Conservation (phyloP, 2,797 vertebrate genomes). For the Microctenopoma lineatum region DNA sequence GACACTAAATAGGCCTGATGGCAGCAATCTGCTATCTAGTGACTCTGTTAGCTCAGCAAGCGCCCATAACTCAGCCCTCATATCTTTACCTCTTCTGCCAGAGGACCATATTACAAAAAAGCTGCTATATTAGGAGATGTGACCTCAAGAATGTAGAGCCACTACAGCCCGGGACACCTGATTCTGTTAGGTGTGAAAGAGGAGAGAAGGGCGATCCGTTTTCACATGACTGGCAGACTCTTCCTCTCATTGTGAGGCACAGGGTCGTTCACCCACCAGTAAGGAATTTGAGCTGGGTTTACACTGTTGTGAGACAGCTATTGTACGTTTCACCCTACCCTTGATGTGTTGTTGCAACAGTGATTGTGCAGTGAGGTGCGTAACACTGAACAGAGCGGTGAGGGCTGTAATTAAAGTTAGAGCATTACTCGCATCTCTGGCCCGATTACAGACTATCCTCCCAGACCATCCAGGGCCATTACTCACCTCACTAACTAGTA, state of each 20-base stretch:
- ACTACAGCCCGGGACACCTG: slow-evolving; percentile 19
- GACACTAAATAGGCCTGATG: slow-evolving; percentile 63
- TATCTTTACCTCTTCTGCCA: slow-evolving; percentile 54
- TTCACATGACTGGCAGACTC: slow-evolving; percentile 32
- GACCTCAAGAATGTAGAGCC: slow-evolving; percentile 39
- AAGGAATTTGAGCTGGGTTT: no score
- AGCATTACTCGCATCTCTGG: slow-evolving; percentile 60
- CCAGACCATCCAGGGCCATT: slow-evolving; percentile 67
- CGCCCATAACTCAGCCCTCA: slow-evolving; percentile 58
- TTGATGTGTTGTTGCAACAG: no score
- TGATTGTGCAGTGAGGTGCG: slow-evolving; percentile 28
- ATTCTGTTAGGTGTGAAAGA: slow-evolving; percentile 21
- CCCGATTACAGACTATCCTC: slow-evolving; percentile 65
- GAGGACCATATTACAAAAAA: slow-evolving; percentile 31
- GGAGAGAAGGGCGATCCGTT: slow-evolving; percentile 22
- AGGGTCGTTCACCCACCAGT: no score
- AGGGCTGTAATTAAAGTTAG: slow-evolving; percentile 68
- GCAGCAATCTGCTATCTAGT: slow-evolving; percentile 53
- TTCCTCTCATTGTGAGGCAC: no score
- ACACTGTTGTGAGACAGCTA: no score
- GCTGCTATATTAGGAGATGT: slow-evolving; percentile 62
- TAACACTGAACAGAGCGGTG: slow-evolving; percentile 19
- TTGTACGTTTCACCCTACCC: no score
- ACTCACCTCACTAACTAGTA: slow-evolving; percentile 79
- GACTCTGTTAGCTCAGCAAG: slow-evolving; percentile 46